A percentile compares a stretch with the other conserved stretches of the same genome.
phyloP scores from a whole-genome alignment of 2,797 vertebrate genomes.

The Hafferia zeledoni region DNA sequence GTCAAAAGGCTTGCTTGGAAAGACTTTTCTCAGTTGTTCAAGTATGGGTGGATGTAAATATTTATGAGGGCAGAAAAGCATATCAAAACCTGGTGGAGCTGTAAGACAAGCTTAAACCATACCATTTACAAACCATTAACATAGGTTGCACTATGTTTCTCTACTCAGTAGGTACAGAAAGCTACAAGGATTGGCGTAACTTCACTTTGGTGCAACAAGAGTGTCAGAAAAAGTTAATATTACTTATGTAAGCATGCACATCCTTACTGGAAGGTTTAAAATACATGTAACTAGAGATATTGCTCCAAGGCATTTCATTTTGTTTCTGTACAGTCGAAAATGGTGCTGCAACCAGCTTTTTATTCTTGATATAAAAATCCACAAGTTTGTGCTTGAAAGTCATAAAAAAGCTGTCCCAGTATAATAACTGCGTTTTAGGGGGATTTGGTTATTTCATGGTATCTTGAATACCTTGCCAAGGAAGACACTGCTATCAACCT shows the following conservation, averaged over 20 bases:
- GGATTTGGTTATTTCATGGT: not conserved
- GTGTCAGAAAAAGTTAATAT: not conserved
- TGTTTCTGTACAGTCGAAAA: not conserved
- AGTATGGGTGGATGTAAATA: conserved; percentile 2
- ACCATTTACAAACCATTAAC: not conserved
- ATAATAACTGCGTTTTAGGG: fast-evolving
- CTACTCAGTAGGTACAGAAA: not conserved
- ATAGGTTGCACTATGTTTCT: not conserved
- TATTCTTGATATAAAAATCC: not conserved
- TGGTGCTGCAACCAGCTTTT: not conserved
- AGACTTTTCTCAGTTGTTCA: not conserved
- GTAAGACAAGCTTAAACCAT: not conserved
- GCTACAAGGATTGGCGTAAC: not conserved
- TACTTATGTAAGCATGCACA: not conserved
- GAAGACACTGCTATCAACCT: not conserved
- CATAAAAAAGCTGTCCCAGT: not conserved
- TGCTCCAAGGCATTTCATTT: not conserved
- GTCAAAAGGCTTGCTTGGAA: not conserved
- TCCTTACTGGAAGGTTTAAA: not conserved
- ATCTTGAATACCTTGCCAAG: not conserved
- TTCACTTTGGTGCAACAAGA: not conserved
- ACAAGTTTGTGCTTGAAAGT: not conserved
- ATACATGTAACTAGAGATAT: not conserved
- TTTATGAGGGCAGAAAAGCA: not conserved
- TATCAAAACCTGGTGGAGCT: not conserved